A percentile compares a stretch with the other conserved stretches of the same genome.
phyloP scores from a whole-genome alignment of 2,888 invertebrate species.

The Arge pagana region DNA sequence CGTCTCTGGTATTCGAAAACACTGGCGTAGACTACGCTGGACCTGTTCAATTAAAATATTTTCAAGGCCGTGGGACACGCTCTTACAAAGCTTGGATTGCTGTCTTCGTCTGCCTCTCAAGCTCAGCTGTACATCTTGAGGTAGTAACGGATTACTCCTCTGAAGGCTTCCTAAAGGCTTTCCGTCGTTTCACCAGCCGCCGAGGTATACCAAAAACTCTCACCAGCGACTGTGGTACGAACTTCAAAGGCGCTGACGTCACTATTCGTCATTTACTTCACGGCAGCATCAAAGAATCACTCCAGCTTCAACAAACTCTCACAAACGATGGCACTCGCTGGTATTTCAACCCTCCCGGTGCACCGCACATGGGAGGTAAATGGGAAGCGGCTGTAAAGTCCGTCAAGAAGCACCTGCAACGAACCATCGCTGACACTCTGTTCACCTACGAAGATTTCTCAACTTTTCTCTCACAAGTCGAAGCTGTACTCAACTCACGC shows the following conservation, averaged over 20 bases:
- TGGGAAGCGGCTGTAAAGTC: slow-evolving; percentile 41
- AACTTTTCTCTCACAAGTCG: slow-evolving; percentile 35
- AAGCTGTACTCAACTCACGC: slow-evolving; percentile 36
- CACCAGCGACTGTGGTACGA: slow-evolving; percentile 28
- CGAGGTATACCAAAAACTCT: slow-evolving; percentile 11
- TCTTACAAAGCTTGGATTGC: slow-evolving; percentile 15
- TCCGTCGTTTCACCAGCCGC: slow-evolving; percentile 13
- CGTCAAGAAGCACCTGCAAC: slow-evolving; percentile 34
- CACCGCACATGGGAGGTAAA: slow-evolving; percentile 40
- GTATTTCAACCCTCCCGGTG: slow-evolving; percentile 38
- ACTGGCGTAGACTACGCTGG: slow-evolving; percentile 3
- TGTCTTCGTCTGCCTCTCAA: slow-evolving; percentile 28
- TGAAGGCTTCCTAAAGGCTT: slow-evolving; percentile 21
- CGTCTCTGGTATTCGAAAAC: background rate
- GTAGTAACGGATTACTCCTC: slow-evolving; percentile 23
- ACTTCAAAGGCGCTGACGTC: slow-evolving; percentile 25
- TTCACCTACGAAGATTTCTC: slow-evolving; percentile 38
- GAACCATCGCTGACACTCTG: slow-evolving; percentile 28
- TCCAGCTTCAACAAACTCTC: slow-evolving; percentile 5
- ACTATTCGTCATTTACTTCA: slow-evolving; percentile 7
- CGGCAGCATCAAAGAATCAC: background rate
- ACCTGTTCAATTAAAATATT: background rate
- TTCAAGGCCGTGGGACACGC: background rate
- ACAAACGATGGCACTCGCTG: slow-evolving; percentile 31
- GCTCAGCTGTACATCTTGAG: slow-evolving; percentile 22